Evolutionary conservation across 2,888 invertebrate genomes (phyloP).

Genomic region (Sicus ferrugineus): DNA sequence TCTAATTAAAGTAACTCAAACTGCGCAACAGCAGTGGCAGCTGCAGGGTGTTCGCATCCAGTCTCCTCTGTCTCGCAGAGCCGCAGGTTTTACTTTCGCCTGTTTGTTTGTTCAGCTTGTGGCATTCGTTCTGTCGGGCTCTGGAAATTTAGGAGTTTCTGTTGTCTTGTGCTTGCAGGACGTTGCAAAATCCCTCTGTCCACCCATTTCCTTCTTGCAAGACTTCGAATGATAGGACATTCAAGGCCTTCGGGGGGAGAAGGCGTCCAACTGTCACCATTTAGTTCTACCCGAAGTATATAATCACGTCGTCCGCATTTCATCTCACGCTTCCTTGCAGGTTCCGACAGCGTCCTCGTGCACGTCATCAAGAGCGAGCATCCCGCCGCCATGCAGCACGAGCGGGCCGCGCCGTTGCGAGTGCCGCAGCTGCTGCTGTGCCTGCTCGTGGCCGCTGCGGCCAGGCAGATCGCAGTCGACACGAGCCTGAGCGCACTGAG

Average conservation of each 20-base stretch:
- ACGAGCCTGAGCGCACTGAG: not conserved
- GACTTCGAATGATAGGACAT: not conserved
- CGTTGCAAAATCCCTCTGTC: constrained; percentile 1
- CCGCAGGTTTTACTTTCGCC: not conserved
- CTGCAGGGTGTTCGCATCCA: constrained; percentile 1
- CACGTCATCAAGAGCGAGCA: constrained; percentile 80
- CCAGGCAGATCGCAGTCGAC: not conserved
- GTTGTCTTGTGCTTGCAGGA: not conserved
- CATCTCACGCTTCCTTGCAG: constrained; percentile 59
- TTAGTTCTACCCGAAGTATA: not conserved
- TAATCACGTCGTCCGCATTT: not conserved
- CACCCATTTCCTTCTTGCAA: not conserved
- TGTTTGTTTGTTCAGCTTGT: not conserved
- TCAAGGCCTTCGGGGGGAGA: not conserved
- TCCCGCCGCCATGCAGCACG: constrained; percentile 71
- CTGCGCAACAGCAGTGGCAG: not conserved
- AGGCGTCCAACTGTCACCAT: not conserved
- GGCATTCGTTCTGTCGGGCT: no score
- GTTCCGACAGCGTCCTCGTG: constrained; percentile 80
- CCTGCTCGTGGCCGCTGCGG: not conserved
- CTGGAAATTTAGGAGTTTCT: no score
- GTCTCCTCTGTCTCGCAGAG: not conserved
- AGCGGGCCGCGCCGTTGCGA: constrained; percentile 5
- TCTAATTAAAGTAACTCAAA: constrained; percentile 25
- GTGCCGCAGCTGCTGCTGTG: constrained; percentile 1